phyloP scores from a whole-genome alignment of 92 coral and sea anemone genomes.

The Metridium senile region DNA sequence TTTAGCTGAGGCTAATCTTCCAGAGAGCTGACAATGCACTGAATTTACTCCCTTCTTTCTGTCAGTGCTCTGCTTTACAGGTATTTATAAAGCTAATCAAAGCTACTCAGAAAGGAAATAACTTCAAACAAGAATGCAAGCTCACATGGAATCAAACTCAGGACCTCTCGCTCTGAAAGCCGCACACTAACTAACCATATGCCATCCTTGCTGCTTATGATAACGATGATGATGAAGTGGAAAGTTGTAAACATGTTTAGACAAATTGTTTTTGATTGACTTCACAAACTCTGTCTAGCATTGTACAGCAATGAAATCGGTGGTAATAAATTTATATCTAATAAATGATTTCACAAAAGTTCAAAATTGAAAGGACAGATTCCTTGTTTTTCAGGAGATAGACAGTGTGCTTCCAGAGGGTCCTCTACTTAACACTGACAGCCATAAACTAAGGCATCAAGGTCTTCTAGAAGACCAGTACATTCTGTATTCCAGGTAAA shows the following conservation, averaged over 20 bases:
- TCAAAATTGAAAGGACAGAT: neutral
- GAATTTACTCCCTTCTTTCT: too few relatives aligned
- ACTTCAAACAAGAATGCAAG: too few relatives aligned
- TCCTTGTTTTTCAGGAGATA: slow-evolving; percentile 36
- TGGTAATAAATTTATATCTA: neutral
- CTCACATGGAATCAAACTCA: too few relatives aligned
- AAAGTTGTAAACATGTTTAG: neutral
- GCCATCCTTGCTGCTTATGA: too few relatives aligned
- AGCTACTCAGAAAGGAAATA: too few relatives aligned
- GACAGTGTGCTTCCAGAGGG: slow-evolving; percentile 72
- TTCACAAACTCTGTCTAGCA: neutral
- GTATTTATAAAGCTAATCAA: too few relatives aligned
- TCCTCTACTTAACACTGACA: slow-evolving; percentile 76
- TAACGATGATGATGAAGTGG: neutral
- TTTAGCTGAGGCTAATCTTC: too few relatives aligned
- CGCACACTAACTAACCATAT: too few relatives aligned
- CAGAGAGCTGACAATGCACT: too few relatives aligned
- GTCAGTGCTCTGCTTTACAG: too few relatives aligned
- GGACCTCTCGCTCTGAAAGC: too few relatives aligned
- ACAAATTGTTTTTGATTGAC: neutral
- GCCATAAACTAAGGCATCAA: slow-evolving; percentile 53
- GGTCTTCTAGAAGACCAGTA: slow-evolving; percentile 58
- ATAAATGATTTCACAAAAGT: neutral
- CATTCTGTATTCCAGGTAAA: slow-evolving; percentile 77
- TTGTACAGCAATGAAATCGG: too few relatives aligned